Percentiles rank a stretch among this genome's conserved stretches.
Evolutionary conservation across 2,797 vertebrate species (phyloP).

Genomic region (Melanogrammus aeglefinus): DNA sequence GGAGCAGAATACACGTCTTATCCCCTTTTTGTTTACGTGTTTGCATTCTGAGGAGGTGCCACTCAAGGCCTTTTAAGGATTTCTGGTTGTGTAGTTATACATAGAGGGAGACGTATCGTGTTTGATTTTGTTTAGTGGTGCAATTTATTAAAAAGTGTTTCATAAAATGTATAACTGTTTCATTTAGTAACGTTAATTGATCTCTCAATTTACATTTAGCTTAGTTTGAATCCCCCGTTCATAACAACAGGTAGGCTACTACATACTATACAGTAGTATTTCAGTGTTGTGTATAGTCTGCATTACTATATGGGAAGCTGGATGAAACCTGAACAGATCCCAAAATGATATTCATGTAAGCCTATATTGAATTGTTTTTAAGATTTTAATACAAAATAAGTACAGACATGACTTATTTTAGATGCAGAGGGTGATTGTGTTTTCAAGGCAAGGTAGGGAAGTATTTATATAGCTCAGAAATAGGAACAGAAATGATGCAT

Average conservation of each 20-base stretch:
- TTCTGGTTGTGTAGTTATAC: background rate
- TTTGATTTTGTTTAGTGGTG: background rate
- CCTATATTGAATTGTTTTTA: background rate
- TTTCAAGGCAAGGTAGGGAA: background rate
- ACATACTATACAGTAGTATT: too few species aligned
- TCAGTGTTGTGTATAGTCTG: too few species aligned
- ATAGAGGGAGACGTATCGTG: background rate
- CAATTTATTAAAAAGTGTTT: background rate
- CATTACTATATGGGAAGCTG: background rate
- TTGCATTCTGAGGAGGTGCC: background rate
- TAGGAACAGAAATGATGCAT: too few species aligned
- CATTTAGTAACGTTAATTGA: background rate
- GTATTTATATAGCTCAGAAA: background rate
- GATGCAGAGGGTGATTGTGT: background rate
- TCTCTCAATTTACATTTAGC: background rate
- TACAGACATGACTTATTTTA: background rate
- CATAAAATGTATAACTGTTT: background rate
- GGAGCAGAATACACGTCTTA: background rate
- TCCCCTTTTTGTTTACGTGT: background rate
- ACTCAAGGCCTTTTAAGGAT: background rate
- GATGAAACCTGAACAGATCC: too few species aligned
- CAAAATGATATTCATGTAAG: background rate
- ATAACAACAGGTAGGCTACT: background rate
- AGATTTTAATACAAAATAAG: background rate
- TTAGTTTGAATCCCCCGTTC: background rate